These are phyloP conservation scores for Nezara viridula DNA, from an alignment of 2,888 invertebrate genomes.

Conservation along the genomic window DNA sequence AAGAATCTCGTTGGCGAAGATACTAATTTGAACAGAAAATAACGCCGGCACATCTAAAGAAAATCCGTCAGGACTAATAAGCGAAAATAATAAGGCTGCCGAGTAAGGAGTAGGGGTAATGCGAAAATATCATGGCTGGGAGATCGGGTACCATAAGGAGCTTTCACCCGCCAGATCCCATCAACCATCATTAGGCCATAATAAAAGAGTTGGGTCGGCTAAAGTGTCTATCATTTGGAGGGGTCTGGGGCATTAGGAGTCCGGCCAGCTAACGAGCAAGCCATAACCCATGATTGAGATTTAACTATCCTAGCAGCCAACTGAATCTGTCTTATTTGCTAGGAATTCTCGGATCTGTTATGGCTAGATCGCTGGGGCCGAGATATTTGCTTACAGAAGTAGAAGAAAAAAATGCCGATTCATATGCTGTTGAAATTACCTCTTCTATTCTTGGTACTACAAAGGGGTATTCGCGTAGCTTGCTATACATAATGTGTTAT, in stretches of 20 bases:
- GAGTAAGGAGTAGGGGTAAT: neutral
- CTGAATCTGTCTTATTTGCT: neutral
- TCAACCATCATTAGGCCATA: slow-evolving; percentile 32
- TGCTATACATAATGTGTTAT: too few relatives aligned
- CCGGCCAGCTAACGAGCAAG: slow-evolving; percentile 51
- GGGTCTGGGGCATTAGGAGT: neutral
- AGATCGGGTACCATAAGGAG: slow-evolving; percentile 18
- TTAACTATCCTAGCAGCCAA: neutral
- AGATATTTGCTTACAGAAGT: too few relatives aligned
- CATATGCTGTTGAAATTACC: too few relatives aligned
- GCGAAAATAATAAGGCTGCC: slow-evolving; percentile 23
- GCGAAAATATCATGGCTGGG: slow-evolving; percentile 21
- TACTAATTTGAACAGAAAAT: neutral
- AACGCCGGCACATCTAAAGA: slow-evolving; percentile 8
- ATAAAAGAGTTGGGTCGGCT: neutral
- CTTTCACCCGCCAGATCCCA: neutral
- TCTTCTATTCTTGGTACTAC: too few relatives aligned
- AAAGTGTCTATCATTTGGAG: slow-evolving; percentile 48
- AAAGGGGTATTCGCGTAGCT: too few relatives aligned
- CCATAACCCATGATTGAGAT: slow-evolving; percentile 40
- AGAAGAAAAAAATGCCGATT: too few relatives aligned
- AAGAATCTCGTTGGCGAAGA: neutral
- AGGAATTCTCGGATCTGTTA: neutral
- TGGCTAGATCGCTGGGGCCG: neutral
- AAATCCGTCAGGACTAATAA: slow-evolving; percentile 11